Evolutionary conservation across 2,797 vertebrate species (phyloP), one percentile per base, ranked within the genome.

Genomic region (Propithecus deckenii): DNA sequence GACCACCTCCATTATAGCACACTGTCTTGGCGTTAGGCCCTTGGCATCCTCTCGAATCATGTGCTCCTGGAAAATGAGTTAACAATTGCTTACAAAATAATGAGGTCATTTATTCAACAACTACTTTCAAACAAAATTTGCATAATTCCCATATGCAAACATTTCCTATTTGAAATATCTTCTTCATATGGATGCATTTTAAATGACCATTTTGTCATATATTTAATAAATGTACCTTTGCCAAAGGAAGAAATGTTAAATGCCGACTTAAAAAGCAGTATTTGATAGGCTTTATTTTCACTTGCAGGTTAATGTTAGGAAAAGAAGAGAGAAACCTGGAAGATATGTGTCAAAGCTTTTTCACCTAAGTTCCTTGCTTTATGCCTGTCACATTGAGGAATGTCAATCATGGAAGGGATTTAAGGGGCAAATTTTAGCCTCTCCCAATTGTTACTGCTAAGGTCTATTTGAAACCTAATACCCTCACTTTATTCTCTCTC

Each of bases 1-100:
- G 85, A 99, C 99, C 57, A 99, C 99, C 81, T 99, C 99, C 99
- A 99, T 99, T 96, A 99, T 97, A 12, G 99, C 99, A 95, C 99
- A 99, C 96, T 99, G 99, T 96, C 99, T 98, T 91, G 99, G 99
- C 1, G 99, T 99, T 98, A 99, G 98, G 98, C 99, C 99, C 89
- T 99, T 99, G 97, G 99, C 98, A 97, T 99, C 99, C 96, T 99
- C 99, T 94, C 99, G 99, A 92, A 98, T 99, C 80, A 99, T 99
- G 18, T 99, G 99, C 50, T 99, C 99, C 99, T 99, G 97, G n/a
- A 98, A 98, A 95, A 97, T 18, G 97, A 61, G 43, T 78, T 20
- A 81, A 88, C 5, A n/a, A 23, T 4, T 61, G 46, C 20, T 90
- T 88, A 96, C 35, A 43, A 94, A 20, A 94, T 46, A 59, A 88